Evolutionary conservation across 2,797 vertebrate species (phyloP).

Genomic region (Melanotaenia boesemani): DNA sequence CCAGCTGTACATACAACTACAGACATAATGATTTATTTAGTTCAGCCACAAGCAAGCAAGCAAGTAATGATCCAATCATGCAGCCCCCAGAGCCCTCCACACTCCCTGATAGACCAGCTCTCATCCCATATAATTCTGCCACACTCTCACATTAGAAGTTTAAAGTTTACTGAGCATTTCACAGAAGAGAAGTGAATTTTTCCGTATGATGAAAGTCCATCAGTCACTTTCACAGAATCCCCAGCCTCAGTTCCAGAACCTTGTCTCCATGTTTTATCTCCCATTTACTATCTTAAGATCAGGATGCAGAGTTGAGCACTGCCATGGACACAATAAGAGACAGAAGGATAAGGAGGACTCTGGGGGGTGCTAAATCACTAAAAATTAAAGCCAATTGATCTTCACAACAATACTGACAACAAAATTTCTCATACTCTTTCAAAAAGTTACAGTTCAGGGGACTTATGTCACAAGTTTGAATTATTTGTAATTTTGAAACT

Average conservation of each 20-base stretch:
- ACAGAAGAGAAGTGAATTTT: slow-evolving; percentile 38
- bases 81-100: neutral
- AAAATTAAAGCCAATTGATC: slow-evolving; percentile 26
- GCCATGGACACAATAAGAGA: slow-evolving; percentile 5
- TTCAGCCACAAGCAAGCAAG: slow-evolving; percentile 14
- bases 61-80: slow-evolving; percentile 47
- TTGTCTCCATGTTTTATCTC: slow-evolving; percentile 68
- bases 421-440: too few relatives aligned
- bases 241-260: slow-evolving; percentile 49
- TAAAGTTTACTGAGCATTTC: slow-evolving; percentile 64
- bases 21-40: slow-evolving; percentile 34
- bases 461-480: too few relatives aligned
- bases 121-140: slow-evolving; percentile 31
- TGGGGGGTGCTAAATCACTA: slow-evolving; percentile 19
- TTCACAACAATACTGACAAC: neutral
- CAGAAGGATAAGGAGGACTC: slow-evolving; percentile 12
- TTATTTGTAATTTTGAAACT: too few relatives aligned
- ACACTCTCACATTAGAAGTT: slow-evolving; percentile 49
- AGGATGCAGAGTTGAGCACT: slow-evolving; percentile 21
- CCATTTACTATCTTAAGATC: slow-evolving; percentile 64
- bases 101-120: neutral
- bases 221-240: slow-evolving; percentile 62
- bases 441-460: too few relatives aligned
- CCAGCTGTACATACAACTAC: slow-evolving; percentile 9
- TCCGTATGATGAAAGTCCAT: slow-evolving; percentile 62